These are phyloP conservation scores for Aquatica leii DNA, from an alignment of 2,888 invertebrate species.

Conservation along the genomic window DNA sequence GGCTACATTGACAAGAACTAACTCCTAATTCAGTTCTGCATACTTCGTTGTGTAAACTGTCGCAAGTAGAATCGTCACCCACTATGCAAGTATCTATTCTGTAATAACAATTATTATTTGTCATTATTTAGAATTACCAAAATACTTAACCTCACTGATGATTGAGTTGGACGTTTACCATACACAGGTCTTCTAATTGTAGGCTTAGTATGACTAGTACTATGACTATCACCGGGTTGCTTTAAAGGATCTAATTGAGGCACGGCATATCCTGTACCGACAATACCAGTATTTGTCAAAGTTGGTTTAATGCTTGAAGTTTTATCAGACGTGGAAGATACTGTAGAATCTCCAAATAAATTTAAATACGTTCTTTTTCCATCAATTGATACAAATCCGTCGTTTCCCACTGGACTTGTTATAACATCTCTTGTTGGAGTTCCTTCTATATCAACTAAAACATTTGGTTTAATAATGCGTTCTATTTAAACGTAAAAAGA, in stretches of 20 bases:
- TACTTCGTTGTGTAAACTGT: slow-evolving; percentile 85
- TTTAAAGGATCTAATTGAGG: slow-evolving; percentile 60
- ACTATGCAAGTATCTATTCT: slow-evolving; percentile 94
- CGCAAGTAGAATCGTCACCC: slow-evolving; percentile 91
- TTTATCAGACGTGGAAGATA: slow-evolving; percentile 52
- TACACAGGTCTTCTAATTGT: slow-evolving; percentile 65
- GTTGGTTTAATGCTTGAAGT: slow-evolving; percentile 53
- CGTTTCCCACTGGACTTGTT: slow-evolving; percentile 79
- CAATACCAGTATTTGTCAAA: slow-evolving; percentile 58
- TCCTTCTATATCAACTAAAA: slow-evolving; percentile 69
- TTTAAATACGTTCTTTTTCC: slow-evolving; percentile 90
- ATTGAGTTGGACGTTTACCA: slow-evolving; percentile 70
- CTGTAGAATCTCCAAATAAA: slow-evolving; percentile 74
- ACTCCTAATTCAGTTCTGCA: slow-evolving; percentile 88
- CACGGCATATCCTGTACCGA: slow-evolving; percentile 73
- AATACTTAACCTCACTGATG: slow-evolving; percentile 69
- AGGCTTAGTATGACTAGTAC: slow-evolving; percentile 52
- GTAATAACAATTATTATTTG: slow-evolving; percentile 22
- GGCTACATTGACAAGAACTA: slow-evolving; percentile 87
- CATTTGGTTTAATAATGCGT: neutral
- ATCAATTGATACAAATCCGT: slow-evolving; percentile 91
- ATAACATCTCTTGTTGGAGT: slow-evolving; percentile 74
- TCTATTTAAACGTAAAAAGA: neutral
- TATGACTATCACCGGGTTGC: slow-evolving; percentile 49
- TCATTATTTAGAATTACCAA: neutral